Conservation (phyloP, 2,888 invertebrate species). For the Byasa hedistus region DNA sequence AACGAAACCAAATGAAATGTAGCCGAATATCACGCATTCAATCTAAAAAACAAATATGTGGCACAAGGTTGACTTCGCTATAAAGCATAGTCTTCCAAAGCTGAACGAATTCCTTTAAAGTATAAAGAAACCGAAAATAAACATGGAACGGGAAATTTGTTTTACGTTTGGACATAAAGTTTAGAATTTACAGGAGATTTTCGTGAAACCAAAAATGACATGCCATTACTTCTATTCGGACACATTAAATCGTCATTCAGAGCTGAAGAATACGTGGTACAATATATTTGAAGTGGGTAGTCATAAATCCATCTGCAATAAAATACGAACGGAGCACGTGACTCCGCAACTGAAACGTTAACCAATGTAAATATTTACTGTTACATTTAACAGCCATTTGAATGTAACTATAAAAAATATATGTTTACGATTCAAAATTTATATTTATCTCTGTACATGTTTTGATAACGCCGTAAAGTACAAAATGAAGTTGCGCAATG, state of each 20-base stretch:
- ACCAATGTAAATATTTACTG: conserved; percentile 63
- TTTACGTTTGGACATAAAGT: neutral
- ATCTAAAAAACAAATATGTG: neutral
- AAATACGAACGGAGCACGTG: conserved; percentile 61
- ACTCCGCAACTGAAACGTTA: conserved; percentile 48
- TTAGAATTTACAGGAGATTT: neutral
- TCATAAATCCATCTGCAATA: conserved; percentile 66
- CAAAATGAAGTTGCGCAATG: neutral
- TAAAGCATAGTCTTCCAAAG: too few species aligned
- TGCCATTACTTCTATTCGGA: conserved; percentile 11
- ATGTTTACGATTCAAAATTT: conserved; percentile 40
- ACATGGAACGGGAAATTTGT: neutral
- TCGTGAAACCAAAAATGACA: conserved; percentile 18
- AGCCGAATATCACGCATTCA: conserved; percentile 3
- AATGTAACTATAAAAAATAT: conserved; percentile 40
- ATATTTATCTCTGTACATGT: conserved; percentile 5
- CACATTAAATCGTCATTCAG: conserved; percentile 22
- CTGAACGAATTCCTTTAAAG: neutral
- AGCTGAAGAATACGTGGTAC: conserved; percentile 44
- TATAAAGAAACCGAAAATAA: neutral
- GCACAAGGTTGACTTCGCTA: too few species aligned
- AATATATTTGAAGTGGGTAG: conserved; percentile 53
- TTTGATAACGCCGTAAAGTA: conserved; percentile 5
- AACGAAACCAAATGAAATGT: conserved; percentile 5
- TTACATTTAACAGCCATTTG: conserved; percentile 53